Base-by-base conservation (phyloP, 2,113 vertebrate species). In the Anarrhichthys ocellatus region DNA sequence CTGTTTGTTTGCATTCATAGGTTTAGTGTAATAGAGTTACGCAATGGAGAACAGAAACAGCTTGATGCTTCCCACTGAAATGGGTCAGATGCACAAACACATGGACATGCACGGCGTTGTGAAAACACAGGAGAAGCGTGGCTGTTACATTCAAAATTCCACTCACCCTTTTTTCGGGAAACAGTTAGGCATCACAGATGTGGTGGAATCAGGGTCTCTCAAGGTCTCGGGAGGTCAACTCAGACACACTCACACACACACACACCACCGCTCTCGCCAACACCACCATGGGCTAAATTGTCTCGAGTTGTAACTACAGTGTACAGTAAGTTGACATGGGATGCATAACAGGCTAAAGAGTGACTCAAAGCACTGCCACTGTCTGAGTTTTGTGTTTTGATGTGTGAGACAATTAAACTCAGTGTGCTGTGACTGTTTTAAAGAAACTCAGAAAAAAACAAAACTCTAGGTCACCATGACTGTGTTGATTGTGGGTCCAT, bases 51-150 rank as follows among this genome's bases (percentile, higher is more conserved):
- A 80, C 87, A 84, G 81, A 87, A 79, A 87, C 92, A 92, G 89
- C 87, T 85, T 89, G 89, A 85, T n/a, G 83, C 81, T 92, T 92
- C 88, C 87, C 91, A 87, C 81, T 78, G 81, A 88, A 93, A 59
- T 86, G 76, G 88, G 86, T 87, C 78, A 89, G 42, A 68, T 74
- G 1, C 70, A 81, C 79, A 87, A 82, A 87, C 76, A 87, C 87
- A 78, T 20, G 75, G 73, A 75, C 62, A 10, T 17, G 63, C 36
- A 1, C 58, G 29, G 81, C 89, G 88, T 91, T 92, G 90, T 90
- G 72, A 89, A 86, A 94, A 93, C 89, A 92, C 63, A 29, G 80
- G 29, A 81, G 71, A 87, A 88, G 86, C 76, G 3, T 91, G 89
- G 80, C 67, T 66, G 78, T 91, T 91, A 78, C 76, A 56, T 84